Evolutionary conservation across 2,113 vertebrate species (phyloP).

Genomic region (Nettapus auritus): DNA sequence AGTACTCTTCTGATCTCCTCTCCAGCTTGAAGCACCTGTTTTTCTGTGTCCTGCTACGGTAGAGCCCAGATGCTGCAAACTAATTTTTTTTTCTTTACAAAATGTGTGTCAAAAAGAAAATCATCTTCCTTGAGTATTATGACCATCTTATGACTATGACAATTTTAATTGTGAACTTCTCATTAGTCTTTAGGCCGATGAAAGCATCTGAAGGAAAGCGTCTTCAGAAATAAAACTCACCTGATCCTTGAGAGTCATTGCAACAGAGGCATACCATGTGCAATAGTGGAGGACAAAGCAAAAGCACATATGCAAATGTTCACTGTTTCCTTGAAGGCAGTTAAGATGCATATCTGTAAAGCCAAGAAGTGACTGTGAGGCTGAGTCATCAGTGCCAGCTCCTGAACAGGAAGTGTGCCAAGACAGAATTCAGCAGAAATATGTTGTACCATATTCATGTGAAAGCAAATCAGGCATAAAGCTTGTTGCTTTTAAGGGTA

Average conservation of each 20-base stretch:
- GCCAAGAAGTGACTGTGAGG: not conserved
- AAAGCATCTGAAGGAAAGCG: not conserved
- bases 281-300: not conserved
- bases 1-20: not conserved
- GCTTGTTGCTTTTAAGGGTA: not conserved
- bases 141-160: not conserved
- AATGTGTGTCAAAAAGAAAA: not conserved
- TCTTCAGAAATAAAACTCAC: not conserved
- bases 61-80: not conserved
- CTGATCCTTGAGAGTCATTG: not conserved
- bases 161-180: not conserved
- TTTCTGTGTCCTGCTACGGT: not conserved
- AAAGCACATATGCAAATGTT: not conserved
- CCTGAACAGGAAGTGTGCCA: not conserved
- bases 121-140: not conserved
- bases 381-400: slow-evolving; percentile 23
- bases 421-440: slow-evolving; percentile 26
- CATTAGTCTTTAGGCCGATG: not conserved
- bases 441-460: not conserved
- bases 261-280: not conserved
- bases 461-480: not conserved
- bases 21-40: not conserved
- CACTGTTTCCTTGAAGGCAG: slow-evolving; percentile 15
- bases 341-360: slow-evolving; percentile 21
- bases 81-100: not conserved